These are phyloP conservation scores for Anastrepha ludens DNA, from an alignment of 1,140 invertebrate genomes.

Conservation along the genomic window DNA sequence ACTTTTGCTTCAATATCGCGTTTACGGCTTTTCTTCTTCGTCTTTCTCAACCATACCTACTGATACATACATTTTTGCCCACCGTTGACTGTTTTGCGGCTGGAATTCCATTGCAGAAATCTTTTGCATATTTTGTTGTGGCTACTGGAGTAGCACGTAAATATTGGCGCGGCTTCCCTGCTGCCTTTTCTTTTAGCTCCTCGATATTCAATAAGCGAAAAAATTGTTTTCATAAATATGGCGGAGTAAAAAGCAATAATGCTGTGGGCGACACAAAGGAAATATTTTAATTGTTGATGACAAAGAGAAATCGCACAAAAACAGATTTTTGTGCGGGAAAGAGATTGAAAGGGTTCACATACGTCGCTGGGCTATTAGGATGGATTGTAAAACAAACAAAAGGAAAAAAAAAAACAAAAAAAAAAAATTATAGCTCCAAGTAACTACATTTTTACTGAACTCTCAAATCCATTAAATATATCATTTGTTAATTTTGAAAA, in stretches of 20 bases:
- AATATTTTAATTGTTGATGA: constrained; percentile 37
- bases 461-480: no score
- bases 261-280: neutral
- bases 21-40: neutral
- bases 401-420: no score
- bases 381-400: no score
- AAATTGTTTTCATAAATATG: constrained; percentile 1
- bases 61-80: neutral
- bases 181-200: neutral
- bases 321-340: neutral
- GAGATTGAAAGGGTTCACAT: neutral
- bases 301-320: neutral
- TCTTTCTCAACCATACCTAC: no score
- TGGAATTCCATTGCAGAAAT: constrained; percentile 1
- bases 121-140: neutral
- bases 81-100: neutral
- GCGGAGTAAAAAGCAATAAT: neutral
- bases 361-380: no score
- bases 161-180: neutral
- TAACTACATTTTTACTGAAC: no score
- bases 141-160: neutral
- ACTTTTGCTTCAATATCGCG: neutral
- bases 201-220: neutral
- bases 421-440: no score
- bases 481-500: no score